phyloP scores from a whole-genome alignment of 2,888 invertebrate species.

The Trachelus stipa region DNA sequence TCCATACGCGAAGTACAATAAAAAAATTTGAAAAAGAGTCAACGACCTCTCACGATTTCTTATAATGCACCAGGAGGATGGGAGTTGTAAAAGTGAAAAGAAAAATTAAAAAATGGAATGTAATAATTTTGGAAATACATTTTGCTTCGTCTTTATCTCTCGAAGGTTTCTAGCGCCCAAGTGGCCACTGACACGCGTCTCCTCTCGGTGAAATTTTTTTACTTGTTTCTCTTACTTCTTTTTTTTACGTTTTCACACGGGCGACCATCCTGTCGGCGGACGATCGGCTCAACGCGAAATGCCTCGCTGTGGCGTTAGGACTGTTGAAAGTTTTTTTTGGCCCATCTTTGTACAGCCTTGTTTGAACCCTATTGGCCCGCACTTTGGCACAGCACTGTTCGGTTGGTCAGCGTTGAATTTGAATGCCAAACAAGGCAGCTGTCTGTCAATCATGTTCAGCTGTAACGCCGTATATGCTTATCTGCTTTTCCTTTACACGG shows the following conservation, averaged over 20 bases:
- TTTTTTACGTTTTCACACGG: not conserved
- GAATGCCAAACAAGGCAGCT: slow-evolving; percentile 9
- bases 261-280: not conserved
- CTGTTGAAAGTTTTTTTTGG: not conserved
- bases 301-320: not conserved
- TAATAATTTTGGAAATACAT: not conserved
- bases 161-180: not conserved
- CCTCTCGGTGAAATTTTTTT: not conserved
- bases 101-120: not conserved
- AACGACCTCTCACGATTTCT: no score
- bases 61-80: no score
- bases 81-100: not conserved
- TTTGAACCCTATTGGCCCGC: not conserved
- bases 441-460: slow-evolving; percentile 7
- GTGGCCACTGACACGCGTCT: not conserved
- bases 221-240: not conserved
- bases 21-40: no score
- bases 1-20: not conserved
- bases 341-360: not conserved
- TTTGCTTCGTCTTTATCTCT: not conserved
- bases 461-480: not conserved
- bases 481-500: slow-evolving; percentile 7
- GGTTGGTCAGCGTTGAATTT: not conserved
- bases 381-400: not conserved
- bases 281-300: no score